These are phyloP conservation scores for Hapalemur alaotrensis DNA, from an alignment of 2,797 vertebrate genomes.

Conservation along the genomic window DNA sequence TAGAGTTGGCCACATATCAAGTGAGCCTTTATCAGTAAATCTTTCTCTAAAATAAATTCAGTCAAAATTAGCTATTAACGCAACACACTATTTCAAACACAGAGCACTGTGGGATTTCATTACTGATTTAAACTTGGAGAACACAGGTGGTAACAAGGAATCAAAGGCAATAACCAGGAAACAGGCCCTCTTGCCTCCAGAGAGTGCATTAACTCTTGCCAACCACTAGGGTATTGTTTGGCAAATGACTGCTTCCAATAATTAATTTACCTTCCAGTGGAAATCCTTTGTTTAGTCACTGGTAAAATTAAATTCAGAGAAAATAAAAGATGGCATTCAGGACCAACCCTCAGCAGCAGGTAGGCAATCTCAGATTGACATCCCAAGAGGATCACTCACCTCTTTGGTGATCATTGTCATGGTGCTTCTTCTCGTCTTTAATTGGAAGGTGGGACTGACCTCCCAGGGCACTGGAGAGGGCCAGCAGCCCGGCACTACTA, in stretches of 20 bases:
- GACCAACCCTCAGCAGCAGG: neutral
- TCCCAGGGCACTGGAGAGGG: conserved; percentile 92
- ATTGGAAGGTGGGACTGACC: conserved; percentile 93
- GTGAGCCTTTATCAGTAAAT: conserved; percentile 23
- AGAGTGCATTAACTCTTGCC: neutral
- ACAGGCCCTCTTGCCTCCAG: neutral
- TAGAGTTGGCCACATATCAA: conserved; percentile 5
- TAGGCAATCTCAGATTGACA: neutral
- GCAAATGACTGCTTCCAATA: neutral
- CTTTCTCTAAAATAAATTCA: neutral
- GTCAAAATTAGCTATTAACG: conserved; percentile 35
- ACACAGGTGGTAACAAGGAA: neutral
- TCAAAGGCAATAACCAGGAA: conserved; percentile 40
- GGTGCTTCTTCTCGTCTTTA: conserved; percentile 96
- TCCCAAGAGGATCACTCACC: conserved; percentile 79
- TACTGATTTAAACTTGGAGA: neutral
- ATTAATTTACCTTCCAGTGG: conserved; percentile 2
- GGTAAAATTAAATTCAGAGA: conserved; percentile 4
- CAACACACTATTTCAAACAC: neutral
- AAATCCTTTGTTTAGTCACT: conserved; percentile 16
- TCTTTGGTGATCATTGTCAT: conserved; percentile 94
- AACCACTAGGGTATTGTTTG: neutral
- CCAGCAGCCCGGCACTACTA: conserved; percentile 92
- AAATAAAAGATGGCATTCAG: neutral
- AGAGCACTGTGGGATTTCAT: neutral